Conservation (phyloP, 2,797 vertebrate species). For the Pangasius sanitwongsei region DNA sequence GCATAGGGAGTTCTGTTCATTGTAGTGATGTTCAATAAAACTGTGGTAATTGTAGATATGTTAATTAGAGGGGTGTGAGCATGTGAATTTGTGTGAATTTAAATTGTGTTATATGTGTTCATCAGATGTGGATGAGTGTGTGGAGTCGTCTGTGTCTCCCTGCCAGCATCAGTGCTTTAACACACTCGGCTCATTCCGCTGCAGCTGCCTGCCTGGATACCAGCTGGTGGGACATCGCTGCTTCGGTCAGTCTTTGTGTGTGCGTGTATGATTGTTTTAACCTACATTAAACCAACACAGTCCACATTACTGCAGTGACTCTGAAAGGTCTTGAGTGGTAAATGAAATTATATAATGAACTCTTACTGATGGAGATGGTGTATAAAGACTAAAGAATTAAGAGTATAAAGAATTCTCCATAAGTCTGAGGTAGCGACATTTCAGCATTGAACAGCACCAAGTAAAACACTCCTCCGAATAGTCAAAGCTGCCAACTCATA, state of each 20-base stretch:
- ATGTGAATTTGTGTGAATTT: not conserved
- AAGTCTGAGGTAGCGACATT: not conserved
- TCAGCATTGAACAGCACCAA: not conserved
- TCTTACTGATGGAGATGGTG: not conserved
- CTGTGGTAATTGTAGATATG: not conserved
- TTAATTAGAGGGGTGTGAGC: not conserved
- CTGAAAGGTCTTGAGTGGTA: not conserved
- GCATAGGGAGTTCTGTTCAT: not conserved
- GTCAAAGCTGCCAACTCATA: not conserved
- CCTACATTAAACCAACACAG: not conserved
- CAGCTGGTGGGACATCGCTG: constrained; percentile 79
- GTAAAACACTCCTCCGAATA: not conserved
- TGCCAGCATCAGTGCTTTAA: constrained; percentile 85
- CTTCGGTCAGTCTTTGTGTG: constrained; percentile 69
- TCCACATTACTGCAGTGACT: not conserved
- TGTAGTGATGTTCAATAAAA: not conserved
- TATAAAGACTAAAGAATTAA: not conserved
- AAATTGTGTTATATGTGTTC: not conserved
- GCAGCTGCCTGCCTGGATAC: constrained; percentile 80
- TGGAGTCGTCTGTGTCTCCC: constrained; percentile 77
- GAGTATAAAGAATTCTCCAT: not conserved
- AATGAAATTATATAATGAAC: not conserved
- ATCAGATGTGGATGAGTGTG: constrained; percentile 83
- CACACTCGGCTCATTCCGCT: constrained; percentile 80
- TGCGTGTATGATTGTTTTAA: constrained; percentile 50